Evolutionary conservation across 2,797 vertebrate genomes (phyloP).

Genomic region (Limosa lapponica): DNA sequence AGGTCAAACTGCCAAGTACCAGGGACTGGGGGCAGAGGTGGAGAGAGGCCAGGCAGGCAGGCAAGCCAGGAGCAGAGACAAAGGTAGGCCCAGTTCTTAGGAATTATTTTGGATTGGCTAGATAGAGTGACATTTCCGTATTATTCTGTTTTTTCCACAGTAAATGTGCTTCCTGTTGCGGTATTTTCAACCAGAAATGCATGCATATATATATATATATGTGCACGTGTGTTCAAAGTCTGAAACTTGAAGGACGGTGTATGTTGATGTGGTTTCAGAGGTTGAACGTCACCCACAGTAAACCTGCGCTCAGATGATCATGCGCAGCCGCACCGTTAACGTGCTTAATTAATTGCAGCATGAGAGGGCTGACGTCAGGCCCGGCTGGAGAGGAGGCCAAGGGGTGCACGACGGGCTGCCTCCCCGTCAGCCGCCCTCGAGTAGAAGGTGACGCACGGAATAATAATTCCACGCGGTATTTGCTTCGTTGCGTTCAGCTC

Average conservation of each 20-base stretch:
- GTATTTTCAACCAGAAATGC: background rate
- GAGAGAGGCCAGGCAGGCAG: background rate
- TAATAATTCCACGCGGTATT: background rate
- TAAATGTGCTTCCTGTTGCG: background rate
- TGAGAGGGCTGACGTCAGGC: background rate
- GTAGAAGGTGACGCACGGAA: background rate
- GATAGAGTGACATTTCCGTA: background rate
- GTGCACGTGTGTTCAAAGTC: rapidly evolving
- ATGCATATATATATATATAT: rapidly evolving
- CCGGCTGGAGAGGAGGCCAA: rapidly evolving
- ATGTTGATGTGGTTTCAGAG: background rate
- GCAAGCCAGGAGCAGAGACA: background rate
- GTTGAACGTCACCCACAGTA: background rate
- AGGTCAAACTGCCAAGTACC: background rate
- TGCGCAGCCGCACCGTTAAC: rapidly evolving
- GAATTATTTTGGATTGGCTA: background rate
- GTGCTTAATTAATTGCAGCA: rapidly evolving
- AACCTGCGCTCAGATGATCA: background rate
- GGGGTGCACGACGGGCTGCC: background rate
- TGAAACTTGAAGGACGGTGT: background rate
- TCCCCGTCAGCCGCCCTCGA: background rate
- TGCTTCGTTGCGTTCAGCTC: background rate
- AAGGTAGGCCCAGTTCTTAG: background rate
- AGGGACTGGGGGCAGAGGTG: background rate
- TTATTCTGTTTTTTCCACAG: background rate